Base-by-base conservation (phyloP, 1,140 invertebrate genomes). In the Ephestia elutella region DNA sequence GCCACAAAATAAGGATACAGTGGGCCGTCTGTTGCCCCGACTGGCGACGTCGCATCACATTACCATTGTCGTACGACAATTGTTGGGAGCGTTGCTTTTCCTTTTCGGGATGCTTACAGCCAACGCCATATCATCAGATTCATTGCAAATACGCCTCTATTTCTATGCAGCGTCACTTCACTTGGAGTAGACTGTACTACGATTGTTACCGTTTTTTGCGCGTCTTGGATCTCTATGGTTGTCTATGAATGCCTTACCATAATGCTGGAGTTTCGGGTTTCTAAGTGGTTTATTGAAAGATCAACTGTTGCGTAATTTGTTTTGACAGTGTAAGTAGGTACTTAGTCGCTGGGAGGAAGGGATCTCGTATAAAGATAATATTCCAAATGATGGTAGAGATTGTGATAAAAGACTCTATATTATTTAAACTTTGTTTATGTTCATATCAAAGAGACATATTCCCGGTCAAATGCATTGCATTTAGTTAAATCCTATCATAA, bases 1-100 rank as follows among this genome's bases (percentile, higher is more conserved):
- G 21, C 49, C 53, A 61, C 58, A 59, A 62, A 63, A 63, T 50
- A 49, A 53, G 60, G 53, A 15, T 25, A 25, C 32, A 56, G 25
- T 54, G 62, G 54, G 68, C 51, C 44, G 59, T 64, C 32, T 50
- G 60, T 66, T 66, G 57, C 49, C 20, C 53, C 18, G 17, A 44
- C 28, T 28, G 15, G 28, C 19, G 35, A 32, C 51, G n/a, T 35
- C 25, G 28, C 38, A 7, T 44, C 38, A 17, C 38, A 7, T 44
- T 44, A 44, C 38, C 38, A 44, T 44, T 44, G 38, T 44, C 38
- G 13, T 5, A 2, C 9, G 10, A 35, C 32, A 35, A 35, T n/a
- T n/a, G n/a, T n/a, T n/a, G n/a, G n/a, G n/a, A 35, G 8, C n/a
- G 32, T 35, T 5, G 9, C 3, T 11, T 11, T 35, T 35, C 9